Evolutionary conservation across 2,113 vertebrate species (phyloP).

Genomic region (Panthera tigris): DNA sequence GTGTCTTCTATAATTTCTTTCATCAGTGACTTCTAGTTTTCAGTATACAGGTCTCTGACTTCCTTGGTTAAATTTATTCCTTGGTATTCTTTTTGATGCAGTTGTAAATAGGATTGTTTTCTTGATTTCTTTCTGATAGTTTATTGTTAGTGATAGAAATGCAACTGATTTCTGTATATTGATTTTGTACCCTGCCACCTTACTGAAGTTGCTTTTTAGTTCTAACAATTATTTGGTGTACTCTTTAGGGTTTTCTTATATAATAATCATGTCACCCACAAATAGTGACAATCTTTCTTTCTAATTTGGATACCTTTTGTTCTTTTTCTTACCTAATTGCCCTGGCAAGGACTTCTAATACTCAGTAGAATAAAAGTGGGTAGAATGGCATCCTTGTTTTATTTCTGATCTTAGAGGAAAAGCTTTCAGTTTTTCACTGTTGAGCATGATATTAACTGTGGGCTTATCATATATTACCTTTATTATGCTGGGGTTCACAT

Average conservation of each 20-base stretch:
- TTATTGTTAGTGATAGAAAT: background rate
- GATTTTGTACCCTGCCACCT: background rate
- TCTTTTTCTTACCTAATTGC: background rate
- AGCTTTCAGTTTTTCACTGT: too few relatives aligned
- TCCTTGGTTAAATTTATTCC: too few relatives aligned
- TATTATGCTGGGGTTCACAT: too few relatives aligned
- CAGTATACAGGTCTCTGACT: too few relatives aligned
- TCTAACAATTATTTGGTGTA: background rate
- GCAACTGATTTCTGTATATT: background rate
- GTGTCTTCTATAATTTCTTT: too few relatives aligned
- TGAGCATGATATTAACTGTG: too few relatives aligned
- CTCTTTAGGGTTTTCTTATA: background rate
- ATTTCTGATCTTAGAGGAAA: too few relatives aligned
- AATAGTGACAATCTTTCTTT: background rate
- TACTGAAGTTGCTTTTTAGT: background rate
- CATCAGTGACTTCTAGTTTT: too few relatives aligned
- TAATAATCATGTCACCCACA: background rate
- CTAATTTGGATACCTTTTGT: background rate
- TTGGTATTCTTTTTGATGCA: background rate
- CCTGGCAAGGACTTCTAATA: background rate
- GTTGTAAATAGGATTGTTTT: background rate
- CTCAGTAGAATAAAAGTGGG: too few relatives aligned
- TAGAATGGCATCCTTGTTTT: too few relatives aligned
- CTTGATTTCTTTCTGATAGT: background rate
- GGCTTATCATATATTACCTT: too few relatives aligned